Base-by-base conservation (phyloP, 37 sponge, comb jelly and placozoan species). In the Ephydatia muelleri region DNA sequence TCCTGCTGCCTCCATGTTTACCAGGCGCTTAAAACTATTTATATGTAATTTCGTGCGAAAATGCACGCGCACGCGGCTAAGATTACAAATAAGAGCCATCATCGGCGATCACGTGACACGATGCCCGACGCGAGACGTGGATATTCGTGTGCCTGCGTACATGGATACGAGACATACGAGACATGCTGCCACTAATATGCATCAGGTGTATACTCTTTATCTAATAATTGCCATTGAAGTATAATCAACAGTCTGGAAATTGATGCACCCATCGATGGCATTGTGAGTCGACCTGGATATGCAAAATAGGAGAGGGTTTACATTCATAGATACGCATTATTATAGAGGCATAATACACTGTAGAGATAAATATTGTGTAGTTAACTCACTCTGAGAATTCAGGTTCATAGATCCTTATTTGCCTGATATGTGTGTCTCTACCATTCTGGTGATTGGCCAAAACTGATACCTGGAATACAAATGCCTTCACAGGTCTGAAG, bases 401-500 rank as follows among this genome's bases (percentile, higher is more conserved):
- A 64, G 99, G 93, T 38, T 93, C 89, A 73, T 72, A 91, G 26
- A 98, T 72, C 73, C 91, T 95, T 47, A 96, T 76, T 76, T 95
- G 97, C 47, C 99, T 34, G 14, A 98, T 75, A 68, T 97, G 99
- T 0, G 95, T 93, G 71, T 98, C 97, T 36, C 99, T 79, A 5
- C 99, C 99, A 81, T 92, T 98, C 83, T 96, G 99, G 65, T 98
- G 99, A 76, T 98, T 98, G n/a, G 90, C 74, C 21, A 95, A 48
- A 3, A 98, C 85, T 22, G 82, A 83, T 26, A 98, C 74, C 83
- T 96, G 94, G 33, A 94, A 72, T 2, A 91, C 70, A 80, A 96
- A 96, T n/a, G 87, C 97, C 28, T 48, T 89, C 16, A 86, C 67
- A 31, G 90, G 85, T 65, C 93, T 93, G 28, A 9, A 38, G 12